Percentiles rank a stretch among this genome's conserved stretches.
These are phyloP conservation scores for Rhineura floridana DNA, from an alignment of 2,113 vertebrate genomes.

Conservation along the genomic window DNA sequence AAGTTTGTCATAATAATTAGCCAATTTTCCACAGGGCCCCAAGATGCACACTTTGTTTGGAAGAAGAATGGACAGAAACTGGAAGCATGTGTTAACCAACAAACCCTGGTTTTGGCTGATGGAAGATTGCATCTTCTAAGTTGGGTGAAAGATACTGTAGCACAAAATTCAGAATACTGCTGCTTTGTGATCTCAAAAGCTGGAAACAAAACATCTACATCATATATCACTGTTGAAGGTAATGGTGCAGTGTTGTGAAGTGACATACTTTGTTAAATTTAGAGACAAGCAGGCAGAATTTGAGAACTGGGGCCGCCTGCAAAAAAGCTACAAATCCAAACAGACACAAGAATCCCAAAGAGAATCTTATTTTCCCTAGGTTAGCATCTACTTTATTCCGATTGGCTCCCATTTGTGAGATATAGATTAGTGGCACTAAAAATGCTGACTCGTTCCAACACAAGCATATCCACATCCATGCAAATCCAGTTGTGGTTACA, in stretches of 20 bases:
- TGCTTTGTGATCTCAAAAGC: constrained; percentile 81
- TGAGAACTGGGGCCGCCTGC: not conserved
- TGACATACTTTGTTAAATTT: not conserved
- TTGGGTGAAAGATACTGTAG: constrained; percentile 84
- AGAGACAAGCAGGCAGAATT: not conserved
- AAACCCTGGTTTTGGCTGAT: constrained; percentile 73
- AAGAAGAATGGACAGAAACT: constrained; percentile 81
- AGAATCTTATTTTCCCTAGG: no score
- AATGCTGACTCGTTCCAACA: not conserved
- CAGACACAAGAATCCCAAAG: not conserved
- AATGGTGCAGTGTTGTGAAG: constrained; percentile 36
- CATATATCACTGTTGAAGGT: constrained; percentile 74
- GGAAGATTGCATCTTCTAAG: constrained; percentile 83
- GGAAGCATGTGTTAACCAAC: constrained; percentile 73
- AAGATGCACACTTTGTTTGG: constrained; percentile 85
- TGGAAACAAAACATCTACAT: constrained; percentile 77
- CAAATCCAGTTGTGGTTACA: not conserved
- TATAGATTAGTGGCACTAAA: not conserved
- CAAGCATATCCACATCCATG: not conserved
- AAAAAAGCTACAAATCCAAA: rapidly evolving
- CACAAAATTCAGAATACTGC: constrained; percentile 80
- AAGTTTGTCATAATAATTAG: not conserved
- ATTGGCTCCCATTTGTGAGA: not conserved
- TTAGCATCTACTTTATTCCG: no score
- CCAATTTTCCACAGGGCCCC: constrained; percentile 79